phyloP scores from a whole-genome alignment of 2,113 vertebrate genomes.

The Ptyas mucosa region DNA sequence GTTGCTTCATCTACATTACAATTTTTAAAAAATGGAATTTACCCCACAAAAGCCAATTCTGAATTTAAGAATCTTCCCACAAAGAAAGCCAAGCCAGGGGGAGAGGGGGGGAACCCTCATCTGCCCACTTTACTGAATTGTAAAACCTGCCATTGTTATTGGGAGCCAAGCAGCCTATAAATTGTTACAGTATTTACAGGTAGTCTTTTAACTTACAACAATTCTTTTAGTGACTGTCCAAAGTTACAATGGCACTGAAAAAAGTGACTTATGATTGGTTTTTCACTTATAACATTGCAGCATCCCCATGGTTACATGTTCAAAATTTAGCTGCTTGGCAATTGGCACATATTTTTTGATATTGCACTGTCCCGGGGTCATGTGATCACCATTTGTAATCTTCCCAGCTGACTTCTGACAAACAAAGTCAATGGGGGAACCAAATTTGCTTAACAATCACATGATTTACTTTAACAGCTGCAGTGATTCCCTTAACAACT shows the following conservation, averaged over 20 bases:
- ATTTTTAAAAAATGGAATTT: neutral
- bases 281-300: neutral
- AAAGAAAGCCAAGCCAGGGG: neutral
- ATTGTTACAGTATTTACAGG: neutral
- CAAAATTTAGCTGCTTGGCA: neutral
- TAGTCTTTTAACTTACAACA: neutral
- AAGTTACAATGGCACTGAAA: neutral
- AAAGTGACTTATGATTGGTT: neutral
- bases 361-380: neutral
- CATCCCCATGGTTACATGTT: neutral
- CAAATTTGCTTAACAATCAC: neutral
- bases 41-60: neutral
- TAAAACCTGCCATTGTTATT: neutral
- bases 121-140: neutral
- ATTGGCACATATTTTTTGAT: neutral
- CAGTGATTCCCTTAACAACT: neutral
- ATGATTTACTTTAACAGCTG: neutral
- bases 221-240: neutral
- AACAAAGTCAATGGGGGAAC: neutral
- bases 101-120: neutral
- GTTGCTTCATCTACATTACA: neutral
- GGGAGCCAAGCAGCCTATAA: neutral
- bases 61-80: neutral
- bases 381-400: neutral
- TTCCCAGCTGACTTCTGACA: neutral